phyloP scores from a whole-genome alignment of 1,140 invertebrate species.

The Apolygus lucorum region DNA sequence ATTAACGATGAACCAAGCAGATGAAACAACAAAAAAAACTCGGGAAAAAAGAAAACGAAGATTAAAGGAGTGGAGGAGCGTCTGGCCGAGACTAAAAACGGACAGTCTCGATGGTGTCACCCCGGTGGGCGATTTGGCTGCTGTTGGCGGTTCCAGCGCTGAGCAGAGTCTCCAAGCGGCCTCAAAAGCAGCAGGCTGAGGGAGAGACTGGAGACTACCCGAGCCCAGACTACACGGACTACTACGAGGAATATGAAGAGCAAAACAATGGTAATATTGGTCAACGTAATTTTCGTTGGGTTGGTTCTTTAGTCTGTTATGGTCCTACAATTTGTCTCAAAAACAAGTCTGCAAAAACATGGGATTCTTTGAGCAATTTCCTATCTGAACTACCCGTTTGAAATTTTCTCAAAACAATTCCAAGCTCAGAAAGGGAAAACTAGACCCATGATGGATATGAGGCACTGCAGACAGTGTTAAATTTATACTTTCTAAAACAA shows the following conservation, averaged over 20 bases:
- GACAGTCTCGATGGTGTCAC: not conserved
- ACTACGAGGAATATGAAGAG: slow-evolving; percentile 38
- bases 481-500: too few species aligned
- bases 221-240: slow-evolving; percentile 34
- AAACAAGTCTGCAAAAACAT: too few species aligned
- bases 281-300: too few species aligned
- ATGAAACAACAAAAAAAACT: not conserved
- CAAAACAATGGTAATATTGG: slow-evolving; percentile 36
- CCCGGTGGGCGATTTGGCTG: not conserved
- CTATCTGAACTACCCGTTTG: too few species aligned
- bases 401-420: too few species aligned
- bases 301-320: too few species aligned
- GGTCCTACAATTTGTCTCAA: too few species aligned
- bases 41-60: too few species aligned
- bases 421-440: too few species aligned
- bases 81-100: not conserved
- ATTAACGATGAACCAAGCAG: not conserved
- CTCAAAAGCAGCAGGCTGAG: not conserved
- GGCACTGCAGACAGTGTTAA: too few species aligned
- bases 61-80: not conserved
- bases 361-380: too few species aligned
- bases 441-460: too few species aligned
- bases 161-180: not conserved
- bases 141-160: slow-evolving; percentile 7
- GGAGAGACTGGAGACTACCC: slow-evolving; percentile 20